These are phyloP conservation scores for Heliconius hewitsoni DNA, from an alignment of 1,140 invertebrate species.

Conservation along the genomic window DNA sequence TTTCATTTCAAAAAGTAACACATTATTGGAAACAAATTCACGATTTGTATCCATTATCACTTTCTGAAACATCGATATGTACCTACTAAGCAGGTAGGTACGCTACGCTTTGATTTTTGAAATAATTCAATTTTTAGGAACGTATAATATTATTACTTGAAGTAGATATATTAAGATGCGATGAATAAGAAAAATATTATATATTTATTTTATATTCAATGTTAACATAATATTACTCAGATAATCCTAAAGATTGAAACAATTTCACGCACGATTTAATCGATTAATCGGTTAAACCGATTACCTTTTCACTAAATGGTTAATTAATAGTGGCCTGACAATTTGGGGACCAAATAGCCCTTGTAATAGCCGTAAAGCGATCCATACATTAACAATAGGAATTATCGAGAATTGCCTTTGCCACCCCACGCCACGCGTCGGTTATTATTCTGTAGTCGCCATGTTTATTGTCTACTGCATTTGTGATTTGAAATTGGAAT, in stretches of 20 bases:
- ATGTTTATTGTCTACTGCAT: slow-evolving; percentile 56
- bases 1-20: neutral
- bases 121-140: too few species aligned
- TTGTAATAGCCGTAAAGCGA: slow-evolving; percentile 60
- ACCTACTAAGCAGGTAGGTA: neutral
- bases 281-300: slow-evolving; percentile 39
- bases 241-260: slow-evolving; percentile 1
- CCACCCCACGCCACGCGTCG: slow-evolving; percentile 50
- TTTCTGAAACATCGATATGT: neutral
- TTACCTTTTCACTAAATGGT: slow-evolving; percentile 49
- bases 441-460: slow-evolving; percentile 51
- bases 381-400: slow-evolving; percentile 62
- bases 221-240: neutral
- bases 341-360: slow-evolving; percentile 57
- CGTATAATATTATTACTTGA: too few species aligned
- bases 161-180: too few species aligned
- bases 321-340: slow-evolving; percentile 46
- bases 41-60: neutral
- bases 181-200: too few species aligned
- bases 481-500: slow-evolving; percentile 50
- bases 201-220: too few species aligned
- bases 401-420: slow-evolving; percentile 58
- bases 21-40: neutral
- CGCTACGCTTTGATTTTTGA: too few species aligned
- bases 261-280: slow-evolving; percentile 19